phyloP scores from a whole-genome alignment of 2,797 vertebrate species.

The Hoplostethus mediterraneus region DNA sequence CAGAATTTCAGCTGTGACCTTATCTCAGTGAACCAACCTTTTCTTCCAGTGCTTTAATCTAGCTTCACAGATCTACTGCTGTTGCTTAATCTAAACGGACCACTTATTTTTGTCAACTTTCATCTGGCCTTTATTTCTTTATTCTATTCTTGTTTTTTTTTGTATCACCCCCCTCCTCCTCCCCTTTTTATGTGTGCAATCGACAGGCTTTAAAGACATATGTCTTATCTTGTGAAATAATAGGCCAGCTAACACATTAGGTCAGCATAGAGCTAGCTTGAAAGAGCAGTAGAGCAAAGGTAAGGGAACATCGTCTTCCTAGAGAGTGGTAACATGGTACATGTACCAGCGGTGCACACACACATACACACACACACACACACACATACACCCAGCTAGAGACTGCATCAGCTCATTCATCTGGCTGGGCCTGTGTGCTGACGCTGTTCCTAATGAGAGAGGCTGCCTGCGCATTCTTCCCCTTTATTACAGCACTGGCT shows the following conservation, averaged over 20 bases:
- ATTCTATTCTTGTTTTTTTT: background rate
- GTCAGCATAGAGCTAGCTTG: too few relatives aligned
- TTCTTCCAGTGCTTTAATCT: background rate
- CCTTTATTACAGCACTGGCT: conserved; percentile 61
- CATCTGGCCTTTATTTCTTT: background rate
- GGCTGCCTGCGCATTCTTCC: conserved; percentile 50
- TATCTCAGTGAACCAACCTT: conserved; percentile 17
- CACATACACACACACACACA: conserved; percentile 34
- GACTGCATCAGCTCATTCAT: conserved; percentile 63
- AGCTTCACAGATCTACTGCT: conserved; percentile 4
- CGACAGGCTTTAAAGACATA: too few relatives aligned
- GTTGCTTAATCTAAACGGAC: background rate
- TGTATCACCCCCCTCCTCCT: too few relatives aligned
- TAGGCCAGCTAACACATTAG: too few relatives aligned
- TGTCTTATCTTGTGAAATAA: too few relatives aligned
- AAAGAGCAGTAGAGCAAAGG: too few relatives aligned
- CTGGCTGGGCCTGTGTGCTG: conserved; percentile 50
- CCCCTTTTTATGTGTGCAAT: too few relatives aligned
- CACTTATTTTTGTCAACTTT: background rate
- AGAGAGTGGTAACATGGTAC: conserved; percentile 19
- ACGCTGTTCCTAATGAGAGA: conserved; percentile 68
- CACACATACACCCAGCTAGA: conserved; percentile 46
- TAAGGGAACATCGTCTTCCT: background rate
- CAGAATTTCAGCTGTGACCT: conserved; percentile 14
- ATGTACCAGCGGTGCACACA: conserved; percentile 30